These are phyloP conservation scores for Trichomalopsis sarcophagae DNA, from an alignment of 1,140 invertebrate species.

Conservation along the genomic window DNA sequence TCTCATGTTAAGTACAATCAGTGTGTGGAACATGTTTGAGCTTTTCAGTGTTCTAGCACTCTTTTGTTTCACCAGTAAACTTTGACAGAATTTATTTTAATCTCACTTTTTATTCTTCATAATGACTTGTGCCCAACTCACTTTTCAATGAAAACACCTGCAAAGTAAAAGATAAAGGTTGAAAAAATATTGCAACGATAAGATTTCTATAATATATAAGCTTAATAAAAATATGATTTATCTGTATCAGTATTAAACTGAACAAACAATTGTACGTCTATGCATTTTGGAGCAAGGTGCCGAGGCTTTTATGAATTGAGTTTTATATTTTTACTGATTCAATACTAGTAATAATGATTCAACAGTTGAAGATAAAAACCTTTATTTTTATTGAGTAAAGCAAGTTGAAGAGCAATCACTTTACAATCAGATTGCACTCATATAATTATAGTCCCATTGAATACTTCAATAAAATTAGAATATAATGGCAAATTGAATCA, in stretches of 20 bases:
- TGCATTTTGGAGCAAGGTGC: not conserved
- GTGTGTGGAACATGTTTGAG: constrained; percentile 26
- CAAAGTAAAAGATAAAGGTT: constrained; percentile 30
- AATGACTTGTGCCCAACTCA: constrained; percentile 20
- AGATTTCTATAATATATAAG: constrained; percentile 15
- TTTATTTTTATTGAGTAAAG: not conserved
- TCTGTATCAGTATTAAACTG: not conserved
- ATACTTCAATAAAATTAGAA: not conserved
- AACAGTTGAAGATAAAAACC: not conserved
- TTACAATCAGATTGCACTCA: no score
- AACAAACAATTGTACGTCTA: not conserved
- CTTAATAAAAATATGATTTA: constrained; percentile 28
- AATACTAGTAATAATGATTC: not conserved
- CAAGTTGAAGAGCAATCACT: no score
- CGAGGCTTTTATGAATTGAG: no score
- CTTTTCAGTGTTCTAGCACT: constrained; percentile 16
- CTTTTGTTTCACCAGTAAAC: constrained; percentile 14
- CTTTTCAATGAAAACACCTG: constrained; percentile 27
- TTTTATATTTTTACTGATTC: no score
- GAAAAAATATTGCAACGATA: constrained; percentile 16
- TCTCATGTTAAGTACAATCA: constrained; percentile 52
- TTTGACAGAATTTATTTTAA: constrained; percentile 8
- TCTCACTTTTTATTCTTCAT: constrained; percentile 22
- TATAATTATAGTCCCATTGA: no score
- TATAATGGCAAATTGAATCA: not conserved